Evolutionary conservation across 1,140 invertebrate species (phyloP), one percentile per base, ranked within the genome.

Genomic region (Stenopsyche tienmushanensis): DNA sequence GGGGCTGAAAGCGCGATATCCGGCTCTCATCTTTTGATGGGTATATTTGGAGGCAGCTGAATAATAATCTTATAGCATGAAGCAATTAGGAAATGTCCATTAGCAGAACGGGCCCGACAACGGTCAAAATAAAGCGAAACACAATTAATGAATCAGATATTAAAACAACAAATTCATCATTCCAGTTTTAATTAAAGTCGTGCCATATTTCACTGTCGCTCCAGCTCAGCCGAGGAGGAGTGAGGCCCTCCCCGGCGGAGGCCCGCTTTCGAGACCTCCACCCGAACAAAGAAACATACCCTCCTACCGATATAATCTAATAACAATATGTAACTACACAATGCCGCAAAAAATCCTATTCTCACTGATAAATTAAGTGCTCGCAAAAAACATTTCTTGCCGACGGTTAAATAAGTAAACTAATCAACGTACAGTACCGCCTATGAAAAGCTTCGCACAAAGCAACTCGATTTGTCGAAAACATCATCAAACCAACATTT

Each of bases 101-200:
- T 64, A 68, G 59, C 17, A 15, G 17, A 58, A 53, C n/a, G 20
- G 9, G 25, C n/a, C 20, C 41, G 15, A 42, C 39, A 49, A 25
- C 53, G 57, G 54, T 58, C 47, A 54, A 60, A 63, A 50, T 41
- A 34, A 67, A 50, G 42, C 63, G 58, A 54, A 62, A 63, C 45
- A 64, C 60, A 64, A 67, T 64, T 63, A 67, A 67, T 58, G 62
- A 64, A 69, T 69, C 62, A 64, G 62, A 62, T 44, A 63, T 62
- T 69, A 62, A 69, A 69, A 69, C 66, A 68, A 68, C 67, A 69
- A 59, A 69, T 69, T 69, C 67, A 69, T 69, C 67, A 65, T 69
- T 60, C 62, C 67, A 57, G 62, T 65, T 68, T 69, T 69, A 69
- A 69, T 69, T 69, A 69, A 69, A 62, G 55, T 64, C 21, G 34